Conservation (phyloP, 2,797 vertebrate species). For the Notoglanidium macrostoma region DNA sequence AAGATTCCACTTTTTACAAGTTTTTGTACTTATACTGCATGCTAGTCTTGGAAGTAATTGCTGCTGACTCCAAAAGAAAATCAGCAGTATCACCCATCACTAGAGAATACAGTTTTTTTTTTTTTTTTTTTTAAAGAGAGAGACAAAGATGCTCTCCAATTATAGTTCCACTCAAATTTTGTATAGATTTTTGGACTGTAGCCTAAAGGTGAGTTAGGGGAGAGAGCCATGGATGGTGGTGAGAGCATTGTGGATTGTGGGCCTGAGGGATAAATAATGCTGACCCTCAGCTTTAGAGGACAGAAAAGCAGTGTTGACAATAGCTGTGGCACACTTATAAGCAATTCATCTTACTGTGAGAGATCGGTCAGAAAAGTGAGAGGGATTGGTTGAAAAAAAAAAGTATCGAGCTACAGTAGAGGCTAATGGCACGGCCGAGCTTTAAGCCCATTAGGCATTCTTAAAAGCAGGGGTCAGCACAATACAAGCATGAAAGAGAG, state of each 20-base stretch:
- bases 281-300: slow-evolving; percentile 60
- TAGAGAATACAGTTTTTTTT: not conserved
- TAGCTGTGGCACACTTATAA: slow-evolving; percentile 60
- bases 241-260: not conserved
- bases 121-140: not conserved
- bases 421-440: slow-evolving; percentile 55
- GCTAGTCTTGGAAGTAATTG: not conserved
- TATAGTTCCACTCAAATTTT: slow-evolving; percentile 60
- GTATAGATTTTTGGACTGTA: slow-evolving; percentile 43
- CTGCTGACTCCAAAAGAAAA: not conserved
- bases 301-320: slow-evolving; percentile 60
- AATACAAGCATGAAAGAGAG: slow-evolving; percentile 21
- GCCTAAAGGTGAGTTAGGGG: slow-evolving; percentile 1
- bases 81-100: not conserved
- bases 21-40: not conserved
- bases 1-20: too few species aligned
- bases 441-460: slow-evolving; percentile 62
- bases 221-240: slow-evolving; percentile 17
- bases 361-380: slow-evolving; percentile 60
- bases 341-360: slow-evolving; percentile 62
- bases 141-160: slow-evolving; percentile 56
- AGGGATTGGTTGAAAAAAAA: slow-evolving; percentile 48
- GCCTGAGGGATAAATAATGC: slow-evolving; percentile 51
- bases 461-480: slow-evolving; percentile 49
- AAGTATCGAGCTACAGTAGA: slow-evolving; percentile 58